Evolutionary conservation across 2,797 vertebrate genomes (phyloP), one percentile per base, ranked within the genome.

Genomic region (Silurus aristotelis): DNA sequence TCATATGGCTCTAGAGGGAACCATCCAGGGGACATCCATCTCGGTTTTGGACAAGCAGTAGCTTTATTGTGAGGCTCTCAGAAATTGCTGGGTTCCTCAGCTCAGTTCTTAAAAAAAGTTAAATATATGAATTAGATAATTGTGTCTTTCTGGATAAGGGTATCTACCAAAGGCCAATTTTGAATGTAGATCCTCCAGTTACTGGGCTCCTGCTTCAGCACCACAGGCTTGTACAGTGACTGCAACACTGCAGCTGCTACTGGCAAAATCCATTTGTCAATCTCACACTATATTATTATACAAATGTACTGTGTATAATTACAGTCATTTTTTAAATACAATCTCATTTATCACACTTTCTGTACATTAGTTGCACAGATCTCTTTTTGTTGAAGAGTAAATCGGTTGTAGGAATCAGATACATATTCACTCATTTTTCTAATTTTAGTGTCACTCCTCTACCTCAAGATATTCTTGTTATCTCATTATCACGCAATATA

Each of bases 251-350:
- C 38, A 38, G n/a, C n/a, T 56, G 25, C 25, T 17, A 9, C 25
- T 58, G 73, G 15, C 27, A 10, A 6, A 4, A 77, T 31, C 55
- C 5, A 60, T 60, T 60, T 60, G 8, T 22, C 75, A 77, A 77
- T 63, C 58, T 79, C 19, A 13, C 76, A 60, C 31, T 60, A 19
- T 61, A 60, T 78, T 38, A 79, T 79, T 63, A 14, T 46, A 63
- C n/a, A 4, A 78, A 46, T 15, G 38, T 27, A 64, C 22, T 3
- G 1, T 80, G 8, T 80, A 64, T 80, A 80, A 64, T 80, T 64
- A 64, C n/a, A 64, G 61, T 19, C 14, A 25, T 64, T 66, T 78
- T 71, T 77, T 25, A 9, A 80, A 64, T 48, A 80, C n/a, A 60
- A 48, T 48, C 22, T 64, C 38, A 25, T 52, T n/a, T 46, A 43